These are phyloP conservation scores for Pogonognathellus flavescens DNA, from an alignment of 1,140 invertebrate species.

Conservation along the genomic window DNA sequence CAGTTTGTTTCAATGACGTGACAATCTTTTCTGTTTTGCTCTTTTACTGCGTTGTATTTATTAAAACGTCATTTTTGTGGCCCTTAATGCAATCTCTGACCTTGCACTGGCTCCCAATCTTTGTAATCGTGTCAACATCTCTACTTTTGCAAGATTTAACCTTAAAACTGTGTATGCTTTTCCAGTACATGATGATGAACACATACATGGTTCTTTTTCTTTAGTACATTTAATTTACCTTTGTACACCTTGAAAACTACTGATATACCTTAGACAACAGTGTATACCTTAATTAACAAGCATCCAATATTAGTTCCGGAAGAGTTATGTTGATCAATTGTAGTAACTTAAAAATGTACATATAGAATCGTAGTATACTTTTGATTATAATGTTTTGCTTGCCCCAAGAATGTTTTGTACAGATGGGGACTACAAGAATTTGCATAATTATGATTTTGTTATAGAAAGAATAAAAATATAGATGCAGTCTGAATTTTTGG, in stretches of 20 bases:
- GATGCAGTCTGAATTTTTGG: neutral
- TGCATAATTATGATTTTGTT: neutral
- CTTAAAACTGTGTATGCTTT: neutral
- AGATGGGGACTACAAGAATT: too few relatives aligned
- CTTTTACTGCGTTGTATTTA: too few relatives aligned
- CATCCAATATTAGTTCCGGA: too few relatives aligned
- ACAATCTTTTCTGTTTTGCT: too few relatives aligned
- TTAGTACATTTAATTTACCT: conserved; percentile 2
- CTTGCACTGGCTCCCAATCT: neutral
- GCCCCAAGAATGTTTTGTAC: neutral
- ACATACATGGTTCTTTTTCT: conserved; percentile 37
- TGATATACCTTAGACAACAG: neutral
- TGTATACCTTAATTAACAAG: too few relatives aligned
- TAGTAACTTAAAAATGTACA: too few relatives aligned
- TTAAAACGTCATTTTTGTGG: neutral
- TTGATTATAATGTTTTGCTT: conserved; percentile 3
- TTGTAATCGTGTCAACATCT: neutral
- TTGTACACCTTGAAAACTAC: neutral
- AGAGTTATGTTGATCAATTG: too few relatives aligned
- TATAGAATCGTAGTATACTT: too few relatives aligned
- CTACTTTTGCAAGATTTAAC: neutral
- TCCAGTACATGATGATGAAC: conserved; percentile 9
- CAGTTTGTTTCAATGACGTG: too few relatives aligned
- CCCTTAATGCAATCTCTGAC: neutral
- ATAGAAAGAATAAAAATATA: neutral